phyloP scores from a whole-genome alignment of 2,888 invertebrate species.

The Drosophila helvetica region DNA sequence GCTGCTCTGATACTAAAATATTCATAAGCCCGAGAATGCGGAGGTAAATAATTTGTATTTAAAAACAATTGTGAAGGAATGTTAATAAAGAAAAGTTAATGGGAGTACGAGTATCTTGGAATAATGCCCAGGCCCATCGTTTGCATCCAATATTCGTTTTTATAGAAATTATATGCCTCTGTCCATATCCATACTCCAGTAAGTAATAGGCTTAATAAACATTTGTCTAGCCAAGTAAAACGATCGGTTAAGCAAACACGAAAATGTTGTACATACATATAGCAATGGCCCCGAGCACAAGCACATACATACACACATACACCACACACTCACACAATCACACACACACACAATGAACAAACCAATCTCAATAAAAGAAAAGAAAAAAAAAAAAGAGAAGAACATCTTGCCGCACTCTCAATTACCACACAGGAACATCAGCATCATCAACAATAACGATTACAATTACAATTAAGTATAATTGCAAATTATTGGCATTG shows the following conservation, averaged over 20 bases:
- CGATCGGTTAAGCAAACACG: constrained; percentile 65
- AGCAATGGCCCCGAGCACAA: constrained; percentile 42
- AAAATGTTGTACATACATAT: constrained; percentile 47
- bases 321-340: constrained; percentile 15
- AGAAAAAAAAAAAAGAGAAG: constrained; percentile 30
- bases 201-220: constrained; percentile 53
- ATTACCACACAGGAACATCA: constrained; percentile 50
- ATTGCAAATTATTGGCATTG: constrained; percentile 77
- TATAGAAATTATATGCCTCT: constrained; percentile 34
- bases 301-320: constrained; percentile 19
- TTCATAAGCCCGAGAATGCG: neutral
- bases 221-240: constrained; percentile 72
- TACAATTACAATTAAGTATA: constrained; percentile 74
- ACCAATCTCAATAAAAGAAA: constrained; percentile 47
- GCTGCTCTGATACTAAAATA: no score
- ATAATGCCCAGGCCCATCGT: no score
- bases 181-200: constrained; percentile 28
- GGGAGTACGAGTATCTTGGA: no score
- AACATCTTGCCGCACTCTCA: constrained; percentile 36
- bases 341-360: constrained; percentile 54
- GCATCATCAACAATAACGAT: constrained; percentile 51
- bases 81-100: no score
- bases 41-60: constrained; percentile 15
- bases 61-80: no score
- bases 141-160: constrained; percentile 2